Evolutionary conservation across 2,113 vertebrate genomes (phyloP), one percentile per base, ranked within the genome.

Genomic region (Prochilodus magdalenae): DNA sequence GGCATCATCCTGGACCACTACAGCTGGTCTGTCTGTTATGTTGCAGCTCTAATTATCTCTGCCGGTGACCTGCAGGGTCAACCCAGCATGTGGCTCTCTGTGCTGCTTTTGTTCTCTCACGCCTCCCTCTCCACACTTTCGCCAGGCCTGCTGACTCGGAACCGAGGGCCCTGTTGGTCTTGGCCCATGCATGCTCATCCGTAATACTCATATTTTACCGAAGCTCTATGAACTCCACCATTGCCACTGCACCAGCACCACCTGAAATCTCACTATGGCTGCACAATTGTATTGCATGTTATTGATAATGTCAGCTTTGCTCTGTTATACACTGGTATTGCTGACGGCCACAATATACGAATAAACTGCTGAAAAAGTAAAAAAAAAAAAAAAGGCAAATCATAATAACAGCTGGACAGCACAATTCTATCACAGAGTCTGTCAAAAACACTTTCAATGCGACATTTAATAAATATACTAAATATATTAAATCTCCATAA

Each of bases 21-120:
- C 87, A 85, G 86, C 87, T 83, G 63, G 88, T 85, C 86, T 89
- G 89, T 91, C 81, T 89, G 87, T 91, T 90, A 89, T 91, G 87
- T 88, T 89, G 8, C 85, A 83, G 88, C 79, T 87, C 90, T 88
- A 92, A 91, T 92, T 89, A 92, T 92, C 87, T 90, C 86, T 87
- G 89, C 83, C 85, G 81, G 53, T 85, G 89, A 91, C 88, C 90
- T 85, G 71, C 36, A 13, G 89, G 82, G 88, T 92, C 87, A 81
- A 14, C 72, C 62, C 53, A 82, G 84, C 89, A 79, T 87, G 51
- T 27, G 80, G 87, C 88, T 92, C 88, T 88, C 81, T 70, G 73
- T 86, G 87, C 87, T 88, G 69, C 75, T 75, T 75, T 82, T 66
- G 65, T 76, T 72, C 47, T 79, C 73, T 79, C 22, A 0, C 49